Percentiles rank a stretch among this genome's conserved stretches.
Conservation (phyloP, 2,113 vertebrate genomes). For the Pterocles gutturalis region DNA sequence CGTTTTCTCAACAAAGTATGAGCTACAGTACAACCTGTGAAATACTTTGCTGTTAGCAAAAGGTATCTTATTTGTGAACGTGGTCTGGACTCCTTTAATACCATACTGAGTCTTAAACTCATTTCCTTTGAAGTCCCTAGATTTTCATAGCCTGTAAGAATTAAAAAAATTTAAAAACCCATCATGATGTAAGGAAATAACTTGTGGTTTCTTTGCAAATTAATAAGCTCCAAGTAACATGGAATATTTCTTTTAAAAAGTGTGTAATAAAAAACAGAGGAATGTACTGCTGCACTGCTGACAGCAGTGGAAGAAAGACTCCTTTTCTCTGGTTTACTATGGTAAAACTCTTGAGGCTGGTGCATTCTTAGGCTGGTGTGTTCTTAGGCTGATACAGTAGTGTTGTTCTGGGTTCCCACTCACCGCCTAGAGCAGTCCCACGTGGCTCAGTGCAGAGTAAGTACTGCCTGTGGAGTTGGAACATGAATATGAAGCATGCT, state of each 20-base stretch:
- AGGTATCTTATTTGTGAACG: constrained; percentile 24
- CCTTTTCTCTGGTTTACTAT: constrained; percentile 49
- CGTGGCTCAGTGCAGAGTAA: constrained; percentile 72
- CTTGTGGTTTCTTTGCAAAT: constrained; percentile 76
- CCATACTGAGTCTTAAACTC: constrained; percentile 49
- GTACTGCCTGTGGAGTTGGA: constrained; percentile 73
- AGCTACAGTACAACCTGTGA: constrained; percentile 43
- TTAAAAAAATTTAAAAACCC: background rate
- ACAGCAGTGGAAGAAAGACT: constrained; percentile 64
- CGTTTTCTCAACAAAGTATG: background rate
- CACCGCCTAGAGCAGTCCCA: constrained; percentile 71
- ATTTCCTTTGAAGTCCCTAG: constrained; percentile 68
- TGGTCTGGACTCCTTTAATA: constrained; percentile 49
- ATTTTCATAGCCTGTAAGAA: constrained; percentile 30
- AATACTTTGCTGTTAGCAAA: constrained; percentile 29
- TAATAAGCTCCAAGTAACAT: constrained; percentile 69
- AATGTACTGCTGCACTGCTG: constrained; percentile 54
- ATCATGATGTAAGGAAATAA: constrained; percentile 63
- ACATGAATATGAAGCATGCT: constrained; percentile 84
- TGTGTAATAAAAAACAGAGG: constrained; percentile 48
- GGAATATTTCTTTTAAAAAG: constrained; percentile 70
- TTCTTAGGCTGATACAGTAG: constrained; percentile 37
- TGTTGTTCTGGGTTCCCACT: constrained; percentile 20
- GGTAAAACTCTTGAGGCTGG: constrained; percentile 56
- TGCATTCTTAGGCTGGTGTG: constrained; percentile 30